These are phyloP conservation scores for Oryzias melastigma DNA, from an alignment of 2,113 vertebrate species.

Conservation along the genomic window DNA sequence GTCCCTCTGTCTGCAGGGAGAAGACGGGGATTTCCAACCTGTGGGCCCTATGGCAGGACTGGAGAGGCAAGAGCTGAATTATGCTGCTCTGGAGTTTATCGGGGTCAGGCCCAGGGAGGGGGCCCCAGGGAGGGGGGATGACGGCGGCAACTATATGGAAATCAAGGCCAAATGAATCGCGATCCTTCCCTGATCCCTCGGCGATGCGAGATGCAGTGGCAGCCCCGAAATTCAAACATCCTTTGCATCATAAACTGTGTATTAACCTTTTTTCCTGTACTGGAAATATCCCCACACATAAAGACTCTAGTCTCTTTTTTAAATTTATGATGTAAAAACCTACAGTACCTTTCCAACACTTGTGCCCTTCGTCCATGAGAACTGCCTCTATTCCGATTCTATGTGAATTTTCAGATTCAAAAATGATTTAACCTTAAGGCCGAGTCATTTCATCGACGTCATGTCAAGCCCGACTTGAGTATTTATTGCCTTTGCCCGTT, in stretches of 20 bases:
- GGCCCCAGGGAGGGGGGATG: constrained; percentile 74
- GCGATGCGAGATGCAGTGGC: constrained; percentile 72
- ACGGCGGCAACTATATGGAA: constrained; percentile 78
- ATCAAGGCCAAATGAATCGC: constrained; percentile 83
- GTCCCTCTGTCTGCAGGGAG: constrained; percentile 71
- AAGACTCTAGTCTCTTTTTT: constrained; percentile 37
- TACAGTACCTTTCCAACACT: not conserved
- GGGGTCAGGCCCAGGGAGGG: constrained; percentile 72
- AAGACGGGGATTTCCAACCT: constrained; percentile 80
- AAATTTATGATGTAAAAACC: constrained; percentile 33
- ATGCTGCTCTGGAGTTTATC: constrained; percentile 76
- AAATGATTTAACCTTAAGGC: constrained; percentile 20
- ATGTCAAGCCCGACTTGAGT: constrained; percentile 11
- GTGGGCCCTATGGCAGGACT: constrained; percentile 75
- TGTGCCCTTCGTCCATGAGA: constrained; percentile 32
- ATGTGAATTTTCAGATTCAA: constrained; percentile 15
- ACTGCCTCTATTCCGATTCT: constrained; percentile 10
- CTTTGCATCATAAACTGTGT: constrained; percentile 34
- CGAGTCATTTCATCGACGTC: constrained; percentile 28
- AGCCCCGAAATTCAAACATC: constrained; percentile 36
- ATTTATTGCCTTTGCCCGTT: constrained; percentile 33
- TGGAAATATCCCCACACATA: constrained; percentile 32
- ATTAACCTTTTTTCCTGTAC: constrained; percentile 21
- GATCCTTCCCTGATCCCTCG: constrained; percentile 82
- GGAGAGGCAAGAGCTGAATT: constrained; percentile 81